phyloP scores from a whole-genome alignment of 2,113 vertebrate genomes.

The Labeo rohita region DNA sequence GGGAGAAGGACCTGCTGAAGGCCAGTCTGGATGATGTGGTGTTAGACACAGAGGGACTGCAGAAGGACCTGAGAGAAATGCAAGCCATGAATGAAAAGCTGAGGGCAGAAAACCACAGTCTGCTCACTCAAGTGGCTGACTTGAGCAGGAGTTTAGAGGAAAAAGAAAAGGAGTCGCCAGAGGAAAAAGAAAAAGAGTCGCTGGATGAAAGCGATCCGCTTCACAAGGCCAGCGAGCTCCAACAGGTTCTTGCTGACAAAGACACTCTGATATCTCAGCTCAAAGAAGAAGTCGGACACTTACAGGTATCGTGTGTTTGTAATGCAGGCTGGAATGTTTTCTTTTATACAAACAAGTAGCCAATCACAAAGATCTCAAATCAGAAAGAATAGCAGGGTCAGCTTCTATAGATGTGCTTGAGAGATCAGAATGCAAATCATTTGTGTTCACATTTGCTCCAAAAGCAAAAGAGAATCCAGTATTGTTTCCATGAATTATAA shows the following conservation, averaged over 20 bases:
- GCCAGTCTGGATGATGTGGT: conserved; percentile 77
- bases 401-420: too few species aligned
- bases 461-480: too few species aligned
- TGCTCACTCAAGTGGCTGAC: conserved; percentile 72
- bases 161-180: conserved; percentile 68
- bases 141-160: conserved; percentile 67
- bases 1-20: conserved; percentile 78
- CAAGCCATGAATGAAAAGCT: conserved; percentile 79
- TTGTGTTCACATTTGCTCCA: too few species aligned
- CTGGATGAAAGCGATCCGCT: conserved; percentile 47
- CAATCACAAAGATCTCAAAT: background rate
- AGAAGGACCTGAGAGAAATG: conserved; percentile 82
- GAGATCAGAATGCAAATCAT: too few species aligned
- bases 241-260: conserved; percentile 79
- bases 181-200: conserved; percentile 55
- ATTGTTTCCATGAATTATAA: too few species aligned
- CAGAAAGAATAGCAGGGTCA: background rate
- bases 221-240: conserved; percentile 69
- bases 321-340: background rate
- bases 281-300: conserved; percentile 77
- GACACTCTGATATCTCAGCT: conserved; percentile 80
- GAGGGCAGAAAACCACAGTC: conserved; percentile 80
- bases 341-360: background rate
- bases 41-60: conserved; percentile 79
- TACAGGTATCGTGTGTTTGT: conserved; percentile 81